Conservation (phyloP, 2,113 vertebrate species). For the Acrocephalus arundinaceus region DNA sequence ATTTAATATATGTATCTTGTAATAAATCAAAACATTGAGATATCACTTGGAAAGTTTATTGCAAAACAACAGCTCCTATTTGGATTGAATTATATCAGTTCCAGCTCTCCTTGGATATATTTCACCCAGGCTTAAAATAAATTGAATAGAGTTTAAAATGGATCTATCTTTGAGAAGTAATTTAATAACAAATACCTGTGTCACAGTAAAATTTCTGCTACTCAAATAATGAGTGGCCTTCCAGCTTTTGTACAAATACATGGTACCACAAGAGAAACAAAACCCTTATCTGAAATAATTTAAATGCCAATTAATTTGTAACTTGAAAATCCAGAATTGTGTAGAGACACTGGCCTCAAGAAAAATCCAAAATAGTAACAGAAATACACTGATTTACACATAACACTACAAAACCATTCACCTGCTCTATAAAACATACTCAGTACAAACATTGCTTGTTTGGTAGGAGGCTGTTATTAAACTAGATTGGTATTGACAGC, state of each 20-base stretch:
- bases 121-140: not conserved
- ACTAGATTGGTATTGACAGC: not conserved
- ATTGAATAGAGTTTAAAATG: not conserved
- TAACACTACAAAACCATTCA: not conserved
- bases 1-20: not conserved
- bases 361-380: not conserved
- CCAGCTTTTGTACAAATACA: not conserved
- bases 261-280: not conserved
- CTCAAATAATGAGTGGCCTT: not conserved
- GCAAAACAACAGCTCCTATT: not conserved
- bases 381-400: not conserved
- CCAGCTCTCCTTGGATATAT: not conserved
- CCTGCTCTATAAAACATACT: not conserved
- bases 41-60: not conserved
- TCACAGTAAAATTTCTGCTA: not conserved
- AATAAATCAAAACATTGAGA: not conserved
- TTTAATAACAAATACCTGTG: not conserved
- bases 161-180: not conserved
- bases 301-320: not conserved
- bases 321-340: not conserved
- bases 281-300: not conserved
- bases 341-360: not conserved
- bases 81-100: not conserved
- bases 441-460: not conserved
- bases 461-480: not conserved